phyloP scores from a whole-genome alignment of 1,140 invertebrate species.

The Acromyrmex echinatior region DNA sequence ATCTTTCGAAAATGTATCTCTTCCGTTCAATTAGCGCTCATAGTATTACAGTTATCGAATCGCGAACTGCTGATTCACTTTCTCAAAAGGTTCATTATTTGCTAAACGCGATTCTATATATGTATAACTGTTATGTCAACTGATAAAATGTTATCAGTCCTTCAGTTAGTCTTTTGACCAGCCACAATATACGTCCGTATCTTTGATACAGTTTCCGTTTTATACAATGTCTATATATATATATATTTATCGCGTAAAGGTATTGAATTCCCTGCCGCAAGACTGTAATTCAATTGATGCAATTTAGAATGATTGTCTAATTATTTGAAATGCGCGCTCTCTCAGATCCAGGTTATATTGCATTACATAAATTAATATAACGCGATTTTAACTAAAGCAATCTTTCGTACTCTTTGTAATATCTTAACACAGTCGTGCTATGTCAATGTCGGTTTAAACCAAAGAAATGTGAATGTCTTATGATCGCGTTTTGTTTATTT shows the following conservation, averaged over 20 bases:
- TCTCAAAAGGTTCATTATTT: constrained; percentile 38
- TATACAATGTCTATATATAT: constrained; percentile 37
- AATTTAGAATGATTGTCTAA: constrained; percentile 37
- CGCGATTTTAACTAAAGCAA: constrained; percentile 6
- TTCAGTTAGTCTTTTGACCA: constrained; percentile 42
- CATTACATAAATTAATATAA: constrained; percentile 33
- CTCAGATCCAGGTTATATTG: constrained; percentile 27
- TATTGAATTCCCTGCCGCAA: constrained; percentile 43
- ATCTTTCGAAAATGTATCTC: constrained; percentile 38
- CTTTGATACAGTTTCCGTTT: constrained; percentile 55
- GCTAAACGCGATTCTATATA: constrained; percentile 4
- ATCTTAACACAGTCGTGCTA: constrained; percentile 47
- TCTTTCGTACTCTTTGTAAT: constrained; percentile 32
- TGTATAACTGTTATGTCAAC: neutral
- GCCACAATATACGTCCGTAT: constrained; percentile 27
- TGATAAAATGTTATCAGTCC: constrained; percentile 28
- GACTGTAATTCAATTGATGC: constrained; percentile 55
- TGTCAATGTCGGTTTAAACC: constrained; percentile 33
- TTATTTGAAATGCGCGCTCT: constrained; percentile 46
- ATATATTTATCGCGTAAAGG: constrained; percentile 42
- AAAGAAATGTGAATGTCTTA: constrained; percentile 36
- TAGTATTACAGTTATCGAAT: constrained; percentile 36
- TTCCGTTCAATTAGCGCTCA: constrained; percentile 39
- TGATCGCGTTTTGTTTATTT: constrained; percentile 70
- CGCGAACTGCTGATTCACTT: constrained; percentile 17